Percentiles rank a stretch among this genome's conserved stretches.
phyloP scores from a whole-genome alignment of 2,797 vertebrate genomes.

The Sebastes matsubarae region DNA sequence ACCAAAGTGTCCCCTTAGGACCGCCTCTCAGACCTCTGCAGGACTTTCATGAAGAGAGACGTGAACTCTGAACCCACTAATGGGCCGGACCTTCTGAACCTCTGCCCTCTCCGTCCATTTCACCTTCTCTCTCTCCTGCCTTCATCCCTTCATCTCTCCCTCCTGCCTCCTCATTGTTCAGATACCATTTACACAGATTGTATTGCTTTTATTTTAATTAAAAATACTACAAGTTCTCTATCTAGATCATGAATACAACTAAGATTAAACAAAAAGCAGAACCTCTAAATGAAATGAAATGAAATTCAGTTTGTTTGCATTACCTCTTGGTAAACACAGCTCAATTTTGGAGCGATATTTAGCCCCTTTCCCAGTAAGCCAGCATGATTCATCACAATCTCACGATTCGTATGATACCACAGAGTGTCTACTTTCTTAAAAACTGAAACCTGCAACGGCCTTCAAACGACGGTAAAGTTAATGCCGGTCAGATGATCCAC shows the following conservation, averaged over 20 bases:
- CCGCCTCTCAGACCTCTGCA: neutral
- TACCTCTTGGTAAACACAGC: no score
- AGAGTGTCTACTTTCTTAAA: no score
- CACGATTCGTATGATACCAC: no score
- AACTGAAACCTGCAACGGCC: no score
- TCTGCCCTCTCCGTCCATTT: neutral
- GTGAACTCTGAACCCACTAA: conserved; percentile 13
- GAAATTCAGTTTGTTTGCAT: neutral
- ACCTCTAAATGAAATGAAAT: neutral
- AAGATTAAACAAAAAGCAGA: neutral
- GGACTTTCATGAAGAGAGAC: neutral
- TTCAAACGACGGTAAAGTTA: no score
- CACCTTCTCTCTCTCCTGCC: neutral
- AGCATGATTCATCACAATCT: no score
- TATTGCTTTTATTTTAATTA: neutral
- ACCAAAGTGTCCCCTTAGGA: conserved; percentile 5
- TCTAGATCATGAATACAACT: neutral
- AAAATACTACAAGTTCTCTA: neutral
- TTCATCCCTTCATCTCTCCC: neutral
- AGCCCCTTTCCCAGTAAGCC: no score
- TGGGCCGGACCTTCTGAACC: conserved; percentile 9
- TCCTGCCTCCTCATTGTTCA: neutral
- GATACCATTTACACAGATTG: neutral
- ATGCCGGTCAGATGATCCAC: no score
- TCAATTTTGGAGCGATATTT: no score